A percentile compares a stretch with the other conserved stretches of the same genome.
Evolutionary conservation across 2,888 invertebrate species (phyloP).

Genomic region (Xylota segnis): DNA sequence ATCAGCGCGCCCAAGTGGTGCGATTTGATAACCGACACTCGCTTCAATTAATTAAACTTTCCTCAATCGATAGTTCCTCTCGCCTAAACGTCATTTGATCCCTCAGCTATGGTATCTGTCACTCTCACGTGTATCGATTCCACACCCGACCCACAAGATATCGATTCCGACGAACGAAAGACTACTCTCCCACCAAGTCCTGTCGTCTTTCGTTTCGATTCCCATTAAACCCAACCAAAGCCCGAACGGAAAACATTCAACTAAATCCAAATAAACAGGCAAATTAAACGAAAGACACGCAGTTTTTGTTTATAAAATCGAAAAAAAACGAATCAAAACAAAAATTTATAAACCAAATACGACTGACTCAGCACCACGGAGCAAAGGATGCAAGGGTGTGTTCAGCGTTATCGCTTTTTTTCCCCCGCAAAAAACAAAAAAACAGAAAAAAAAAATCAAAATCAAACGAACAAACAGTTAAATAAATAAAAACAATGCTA

Average conservation of each 20-base stretch:
- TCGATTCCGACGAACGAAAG: neutral
- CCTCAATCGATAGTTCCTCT: neutral
- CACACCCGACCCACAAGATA: neutral
- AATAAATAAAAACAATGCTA: slow-evolving; percentile 42
- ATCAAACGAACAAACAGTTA: slow-evolving; percentile 26
- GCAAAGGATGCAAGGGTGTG: slow-evolving; percentile 41
- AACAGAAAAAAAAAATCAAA: neutral
- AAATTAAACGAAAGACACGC: slow-evolving; percentile 58
- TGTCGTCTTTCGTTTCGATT: neutral
- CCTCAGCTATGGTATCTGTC: too few relatives aligned
- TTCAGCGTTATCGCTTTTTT: slow-evolving; percentile 51
- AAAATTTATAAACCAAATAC: slow-evolving; percentile 36
- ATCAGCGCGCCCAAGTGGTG: slow-evolving; percentile 47
- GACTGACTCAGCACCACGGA: slow-evolving; percentile 49
- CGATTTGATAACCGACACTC: slow-evolving; percentile 55
- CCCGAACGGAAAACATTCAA: slow-evolving; percentile 22
- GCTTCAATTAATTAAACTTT: slow-evolving; percentile 30
- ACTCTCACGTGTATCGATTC: slow-evolving; percentile 12
- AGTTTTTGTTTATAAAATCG: slow-evolving; percentile 20
- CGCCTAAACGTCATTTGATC: neutral
- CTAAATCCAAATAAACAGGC: slow-evolving; percentile 57
- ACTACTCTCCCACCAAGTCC: neutral
- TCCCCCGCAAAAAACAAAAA: slow-evolving; percentile 15
- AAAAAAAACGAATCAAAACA: slow-evolving; percentile 10
- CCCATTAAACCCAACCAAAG: slow-evolving; percentile 1